Conservation (phyloP, 1,140 invertebrate species). For the Saccostrea glomerata region DNA sequence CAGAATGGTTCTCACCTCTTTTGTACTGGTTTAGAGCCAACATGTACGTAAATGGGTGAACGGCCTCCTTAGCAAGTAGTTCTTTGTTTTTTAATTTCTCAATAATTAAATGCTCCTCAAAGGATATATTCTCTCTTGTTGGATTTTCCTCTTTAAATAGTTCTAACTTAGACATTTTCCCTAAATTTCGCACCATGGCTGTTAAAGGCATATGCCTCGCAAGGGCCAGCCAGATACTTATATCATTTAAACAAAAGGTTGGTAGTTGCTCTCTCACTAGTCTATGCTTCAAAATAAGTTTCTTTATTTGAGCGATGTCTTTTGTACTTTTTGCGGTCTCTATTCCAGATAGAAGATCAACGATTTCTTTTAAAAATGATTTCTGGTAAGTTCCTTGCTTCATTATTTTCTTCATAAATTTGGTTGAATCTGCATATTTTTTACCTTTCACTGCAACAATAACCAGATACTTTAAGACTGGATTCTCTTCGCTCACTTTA, state of each 20-base stretch:
- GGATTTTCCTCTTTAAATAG: slow-evolving; percentile 71
- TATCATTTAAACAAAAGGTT: slow-evolving; percentile 83
- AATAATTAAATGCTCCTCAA: neutral
- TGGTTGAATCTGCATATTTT: slow-evolving; percentile 78
- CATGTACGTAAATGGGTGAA: neutral
- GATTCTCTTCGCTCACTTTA: slow-evolving; percentile 70
- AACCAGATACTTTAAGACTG: slow-evolving; percentile 76
- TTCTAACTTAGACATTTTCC: slow-evolving; percentile 83
- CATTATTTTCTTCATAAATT: slow-evolving; percentile 24
- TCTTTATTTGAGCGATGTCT: slow-evolving; percentile 80
- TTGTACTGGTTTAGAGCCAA: neutral
- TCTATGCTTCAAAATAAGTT: slow-evolving; percentile 79
- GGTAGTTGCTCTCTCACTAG: slow-evolving; percentile 85
- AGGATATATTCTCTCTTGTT: slow-evolving; percentile 11
- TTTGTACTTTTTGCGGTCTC: slow-evolving; percentile 83
- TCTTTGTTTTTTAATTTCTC: neutral
- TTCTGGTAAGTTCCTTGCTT: slow-evolving; percentile 52
- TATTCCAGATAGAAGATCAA: slow-evolving; percentile 79
- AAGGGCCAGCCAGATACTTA: slow-evolving; percentile 83
- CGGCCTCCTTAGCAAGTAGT: neutral
- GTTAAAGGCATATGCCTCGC: slow-evolving; percentile 82
- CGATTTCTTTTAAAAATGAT: slow-evolving; percentile 81
- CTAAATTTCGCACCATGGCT: slow-evolving; percentile 82
- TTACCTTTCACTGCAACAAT: slow-evolving; percentile 73
- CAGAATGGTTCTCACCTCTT: neutral